Evolutionary conservation across 2,888 invertebrate genomes (phyloP).

Genomic region (Apotomis betuletana): DNA sequence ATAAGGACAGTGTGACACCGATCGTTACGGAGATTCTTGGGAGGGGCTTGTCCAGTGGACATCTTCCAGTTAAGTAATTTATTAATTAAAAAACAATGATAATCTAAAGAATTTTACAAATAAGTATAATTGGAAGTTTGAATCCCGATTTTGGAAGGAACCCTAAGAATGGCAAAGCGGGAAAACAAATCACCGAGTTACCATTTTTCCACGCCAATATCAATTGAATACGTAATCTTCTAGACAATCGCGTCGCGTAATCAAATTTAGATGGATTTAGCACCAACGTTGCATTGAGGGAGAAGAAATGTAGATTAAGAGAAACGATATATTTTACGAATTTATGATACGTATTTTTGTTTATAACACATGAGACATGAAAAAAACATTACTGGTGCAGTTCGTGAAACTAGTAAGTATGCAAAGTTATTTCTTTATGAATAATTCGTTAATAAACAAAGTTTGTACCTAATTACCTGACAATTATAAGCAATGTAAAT

Average conservation of each 20-base stretch:
- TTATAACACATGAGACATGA: no score
- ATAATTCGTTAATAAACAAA: background rate
- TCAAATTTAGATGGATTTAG: conserved; percentile 20
- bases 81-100: no score
- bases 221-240: conserved; percentile 34
- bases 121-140: background rate
- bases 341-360: background rate
- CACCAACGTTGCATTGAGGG: background rate
- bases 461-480: background rate
- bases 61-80: no score
- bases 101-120: no score
- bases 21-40: no score
- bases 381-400: no score
- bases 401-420: no score
- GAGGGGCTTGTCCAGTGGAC: no score
- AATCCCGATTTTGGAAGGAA: background rate
- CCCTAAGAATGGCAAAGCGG: background rate
- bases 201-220: conserved; percentile 24
- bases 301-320: background rate
- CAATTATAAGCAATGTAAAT: background rate
- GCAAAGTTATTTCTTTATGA: background rate
- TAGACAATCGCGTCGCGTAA: conserved; percentile 17
- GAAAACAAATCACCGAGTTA: conserved; percentile 30
- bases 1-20: no score
- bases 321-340: background rate